Base-by-base conservation (phyloP, 2,797 vertebrate genomes). In the Pempheris klunzingeri region DNA sequence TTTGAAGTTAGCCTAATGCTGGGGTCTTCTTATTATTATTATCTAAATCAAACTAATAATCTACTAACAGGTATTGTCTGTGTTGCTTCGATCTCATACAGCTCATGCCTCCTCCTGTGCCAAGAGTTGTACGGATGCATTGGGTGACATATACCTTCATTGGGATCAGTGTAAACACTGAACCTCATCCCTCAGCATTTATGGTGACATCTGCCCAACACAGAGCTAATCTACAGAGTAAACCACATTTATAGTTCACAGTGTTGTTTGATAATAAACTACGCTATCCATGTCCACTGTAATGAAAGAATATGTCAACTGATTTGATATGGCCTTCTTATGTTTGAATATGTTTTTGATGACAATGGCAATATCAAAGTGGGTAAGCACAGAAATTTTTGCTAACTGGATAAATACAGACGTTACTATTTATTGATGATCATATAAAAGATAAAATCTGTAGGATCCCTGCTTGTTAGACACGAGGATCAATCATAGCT, bases 401-500 rank as follows among this genome's bases (percentile, higher is more conserved):
- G n/a, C 24, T 46, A 22, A 34, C 4, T 43, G 50, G 50, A 63
- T 46, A 6, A 4, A 38, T 17, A 43, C 30, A 44, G 32, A 32
- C 50, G 8, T 28, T 8, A 52, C 20, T 26, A 5, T 57, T 36
- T 57, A 4, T 43, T 44, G 14, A 44, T 58, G 22, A 7, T 5
- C 22, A 71, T 30, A 52, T 18, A 54, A 61, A 36, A 67, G 39
- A 30, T 17, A 3, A 32, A 43, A 34, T 50, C n/a, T n/a, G n/a
- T n/a, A n/a, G n/a, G n/a, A n/a, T n/a, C 41, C 44, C 28, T 76
- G 26, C 26, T 30, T 76, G 54, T 64, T 46, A 50, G 66, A 62
- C 55, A 65, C 28, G 57, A 26, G 4, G 14, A 38, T 30, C 47
- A 38, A 76, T 49, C n/a, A 38, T 20, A 52, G 10, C 22, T 47